Evolutionary conservation across 2,888 invertebrate genomes (phyloP).

Genomic region (Dicycla oo): DNA sequence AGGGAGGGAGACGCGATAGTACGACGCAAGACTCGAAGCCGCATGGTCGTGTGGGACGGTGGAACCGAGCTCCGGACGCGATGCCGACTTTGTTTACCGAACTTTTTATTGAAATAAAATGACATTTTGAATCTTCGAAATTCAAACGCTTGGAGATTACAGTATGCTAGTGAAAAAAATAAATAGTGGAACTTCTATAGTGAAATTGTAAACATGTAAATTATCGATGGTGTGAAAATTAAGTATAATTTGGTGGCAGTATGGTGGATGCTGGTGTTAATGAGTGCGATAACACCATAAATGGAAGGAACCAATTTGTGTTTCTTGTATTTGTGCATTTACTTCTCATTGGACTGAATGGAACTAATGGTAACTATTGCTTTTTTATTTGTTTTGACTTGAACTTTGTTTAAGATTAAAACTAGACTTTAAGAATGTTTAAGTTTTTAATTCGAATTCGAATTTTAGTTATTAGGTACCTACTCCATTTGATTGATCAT

Average conservation of each 20-base stretch:
- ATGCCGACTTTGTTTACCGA: constrained; percentile 75
- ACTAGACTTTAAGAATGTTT: not conserved
- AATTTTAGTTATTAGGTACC: not conserved
- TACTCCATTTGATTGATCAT: not conserved
- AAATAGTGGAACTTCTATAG: constrained; percentile 67
- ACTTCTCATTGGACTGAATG: constrained; percentile 88
- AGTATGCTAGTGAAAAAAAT: constrained; percentile 66
- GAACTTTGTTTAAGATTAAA: constrained; percentile 43
- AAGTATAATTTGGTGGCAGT: constrained; percentile 86
- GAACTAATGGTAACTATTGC: constrained; percentile 86
- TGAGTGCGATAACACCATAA: constrained; percentile 88
- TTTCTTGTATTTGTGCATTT: constrained; percentile 89
- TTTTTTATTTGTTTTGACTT: constrained; percentile 55
- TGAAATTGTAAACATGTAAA: constrained; percentile 85
- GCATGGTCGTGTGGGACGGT: constrained; percentile 81
- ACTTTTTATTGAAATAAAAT: constrained; percentile 75
- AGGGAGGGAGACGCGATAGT: constrained; percentile 87
- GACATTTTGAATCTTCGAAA: constrained; percentile 57
- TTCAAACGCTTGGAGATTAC: constrained; percentile 64
- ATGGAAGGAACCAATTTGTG: constrained; percentile 89
- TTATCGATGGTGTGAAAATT: constrained; percentile 84
- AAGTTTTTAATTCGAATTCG: not conserved
- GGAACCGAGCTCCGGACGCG: constrained; percentile 66
- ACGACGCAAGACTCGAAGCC: constrained; percentile 81
- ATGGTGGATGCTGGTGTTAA: constrained; percentile 90